Evolutionary conservation across 2,888 invertebrate species (phyloP), one percentile per base, ranked within the genome.

Genomic region (Catotricha subobsoleta): DNA sequence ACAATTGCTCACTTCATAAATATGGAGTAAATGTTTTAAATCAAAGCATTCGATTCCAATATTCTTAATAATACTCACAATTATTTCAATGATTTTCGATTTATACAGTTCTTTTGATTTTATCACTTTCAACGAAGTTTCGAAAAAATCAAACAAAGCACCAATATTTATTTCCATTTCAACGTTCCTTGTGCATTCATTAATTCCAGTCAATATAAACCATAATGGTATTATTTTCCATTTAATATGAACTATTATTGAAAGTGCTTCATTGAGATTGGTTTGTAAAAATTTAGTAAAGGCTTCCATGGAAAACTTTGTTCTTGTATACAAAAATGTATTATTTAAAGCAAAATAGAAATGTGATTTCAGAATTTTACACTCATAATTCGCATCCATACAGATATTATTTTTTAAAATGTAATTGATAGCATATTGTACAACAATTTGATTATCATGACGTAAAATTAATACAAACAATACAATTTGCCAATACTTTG

Each of bases 371-470:
- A n/a, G n/a, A n/a, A n/a, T n/a, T n/a, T n/a, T n/a, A n/a, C n/a
- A n/a, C n/a, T n/a, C n/a, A n/a, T n/a, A n/a, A n/a, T n/a, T n/a
- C n/a, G n/a, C n/a, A n/a, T n/a, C n/a, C n/a, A n/a, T n/a, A n/a
- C n/a, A 15, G 3, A 36, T 25, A 15, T 13, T 10, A 36, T 25
- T 3, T 3, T 15, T 3, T n/a, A 36, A 25, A 25, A 36, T 36
- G 25, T 25, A 36, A 23, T 36, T 23, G 16, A 36, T 36, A 20
- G 23, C 36, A 36, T 36, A 36, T 9, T 36, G 36, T 13, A 36
- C 21, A 6, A 36, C 36, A 13, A 36, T 23, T 5, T 36, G 21
- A 10, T 36, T 36, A 15, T 36, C 23, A 25, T 36, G 36, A 8
- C 16, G 20, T 20, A 36, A 25, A 15, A 36, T 13, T 9, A 36